Percentiles rank a stretch among this genome's conserved stretches.
Evolutionary conservation across 2,113 vertebrate genomes (phyloP).

Genomic region (Genyomyrus donnyi): DNA sequence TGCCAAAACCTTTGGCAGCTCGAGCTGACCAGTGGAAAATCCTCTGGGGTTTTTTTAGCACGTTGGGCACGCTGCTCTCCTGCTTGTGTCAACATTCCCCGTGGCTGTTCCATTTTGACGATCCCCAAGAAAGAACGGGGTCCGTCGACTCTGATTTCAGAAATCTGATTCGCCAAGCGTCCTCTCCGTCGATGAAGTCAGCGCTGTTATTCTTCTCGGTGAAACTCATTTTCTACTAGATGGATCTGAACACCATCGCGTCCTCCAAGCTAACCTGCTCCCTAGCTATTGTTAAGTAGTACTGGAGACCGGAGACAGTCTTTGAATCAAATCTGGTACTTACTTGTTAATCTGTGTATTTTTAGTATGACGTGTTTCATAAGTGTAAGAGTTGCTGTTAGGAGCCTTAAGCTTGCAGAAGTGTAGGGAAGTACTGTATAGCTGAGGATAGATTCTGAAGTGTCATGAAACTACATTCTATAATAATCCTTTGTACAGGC

Average conservation of each 20-base stretch:
- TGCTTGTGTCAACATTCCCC: not conserved
- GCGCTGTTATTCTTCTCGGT: not conserved
- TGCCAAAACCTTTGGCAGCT: constrained; percentile 12
- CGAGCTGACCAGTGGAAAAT: constrained; percentile 2
- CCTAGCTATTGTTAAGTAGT: not conserved
- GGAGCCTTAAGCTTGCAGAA: not conserved
- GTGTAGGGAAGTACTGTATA: not conserved
- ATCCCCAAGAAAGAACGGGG: not conserved
- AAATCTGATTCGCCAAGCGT: not conserved
- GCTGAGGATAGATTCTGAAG: not conserved
- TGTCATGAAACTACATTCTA: not conserved
- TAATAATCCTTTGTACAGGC: not conserved
- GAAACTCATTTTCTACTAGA: not conserved
- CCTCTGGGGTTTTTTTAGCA: not conserved
- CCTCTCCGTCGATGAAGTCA: not conserved
- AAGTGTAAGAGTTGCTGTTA: not conserved
- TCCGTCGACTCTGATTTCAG: not conserved
- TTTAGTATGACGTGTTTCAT: not conserved
- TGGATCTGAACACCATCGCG: not conserved
- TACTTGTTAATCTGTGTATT: not conserved
- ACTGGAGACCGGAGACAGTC: not conserved
- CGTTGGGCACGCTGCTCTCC: not conserved
- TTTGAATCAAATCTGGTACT: not conserved
- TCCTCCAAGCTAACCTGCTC: not conserved
- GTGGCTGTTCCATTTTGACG: not conserved